Base-by-base conservation (phyloP, 2,113 vertebrate genomes). In the Chitala chitala region DNA sequence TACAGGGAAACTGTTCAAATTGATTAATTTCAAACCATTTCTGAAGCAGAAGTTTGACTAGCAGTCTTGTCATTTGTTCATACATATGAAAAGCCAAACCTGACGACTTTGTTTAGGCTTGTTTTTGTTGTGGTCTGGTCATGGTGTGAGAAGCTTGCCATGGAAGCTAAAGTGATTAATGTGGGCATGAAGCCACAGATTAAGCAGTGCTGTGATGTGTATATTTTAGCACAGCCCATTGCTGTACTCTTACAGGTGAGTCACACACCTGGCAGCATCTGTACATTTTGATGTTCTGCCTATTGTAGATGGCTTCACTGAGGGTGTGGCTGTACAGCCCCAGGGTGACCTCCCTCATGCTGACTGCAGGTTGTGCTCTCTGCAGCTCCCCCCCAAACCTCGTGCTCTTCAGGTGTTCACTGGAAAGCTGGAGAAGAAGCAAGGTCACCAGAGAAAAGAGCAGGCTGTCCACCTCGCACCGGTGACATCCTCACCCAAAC, bases 351-450 rank as follows among this genome's bases (percentile, higher is more conserved):
- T 61, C 31, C 26, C 20, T 59, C 65, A 5, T 71, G 6, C 46
- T 72, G 5, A 42, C 5, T 58, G 9, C 54, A 17, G 22, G 29
- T 17, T 9, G 44, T 75, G 31, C 80, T 55, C 75, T n/a, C 53
- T 82, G 42, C 72, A 98, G 95, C 86, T 92, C 53, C 90, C 93
- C 56, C 88, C 88, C 3, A 98, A 96, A 79, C 92, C 91, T 71
- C 84, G 87, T 15, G 94, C 90, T 3, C 78, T 96, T 73, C 91
- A 92, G 48, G 83, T 85, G 0, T 85, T 91, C 48, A 84, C 90
- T 40, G 78, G 87, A 53, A 93, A 90, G 77, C 31, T 72, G 36
- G 81, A 83, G 33, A 86, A 71, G 71, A 83, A 76, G 65, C 69
- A n/a, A 6, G 78, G 9, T 84, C 83, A 3, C 84, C 87, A 78